Conservation (phyloP, 2,113 vertebrate genomes). For the Chlorocebus sabaeus region DNA sequence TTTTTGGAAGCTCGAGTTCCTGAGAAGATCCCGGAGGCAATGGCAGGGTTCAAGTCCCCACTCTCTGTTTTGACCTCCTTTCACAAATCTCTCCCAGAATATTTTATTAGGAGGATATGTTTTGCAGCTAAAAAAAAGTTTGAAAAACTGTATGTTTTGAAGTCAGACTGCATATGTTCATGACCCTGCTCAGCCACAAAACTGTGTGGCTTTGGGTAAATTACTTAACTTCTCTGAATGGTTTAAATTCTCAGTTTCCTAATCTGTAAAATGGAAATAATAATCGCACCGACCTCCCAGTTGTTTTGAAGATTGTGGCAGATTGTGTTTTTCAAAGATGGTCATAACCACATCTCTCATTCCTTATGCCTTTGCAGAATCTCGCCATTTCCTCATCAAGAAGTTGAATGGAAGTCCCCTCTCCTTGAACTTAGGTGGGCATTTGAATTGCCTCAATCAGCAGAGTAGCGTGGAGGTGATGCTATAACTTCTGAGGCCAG, state of each 20-base stretch:
- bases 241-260: neutral
- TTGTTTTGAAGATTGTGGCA: neutral
- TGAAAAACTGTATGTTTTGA: neutral
- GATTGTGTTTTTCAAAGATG: neutral
- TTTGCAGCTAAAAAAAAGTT: neutral
- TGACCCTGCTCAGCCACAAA: neutral
- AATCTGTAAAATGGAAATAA: neutral
- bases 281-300: accelerated
- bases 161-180: neutral
- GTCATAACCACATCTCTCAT: too few species aligned
- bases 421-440: neutral
- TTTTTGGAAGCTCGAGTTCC: neutral
- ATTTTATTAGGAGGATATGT: neutral
- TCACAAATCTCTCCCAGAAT: neutral
- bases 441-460: neutral
- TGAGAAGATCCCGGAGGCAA: neutral
- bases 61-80: neutral
- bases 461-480: neutral
- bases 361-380: neutral
- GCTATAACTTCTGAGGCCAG: neutral
- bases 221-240: neutral
- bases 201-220: neutral
- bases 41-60: neutral
- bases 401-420: neutral
- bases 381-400: accelerated